Base-by-base conservation (phyloP, 2,113 vertebrate species). In the Limanda limanda region DNA sequence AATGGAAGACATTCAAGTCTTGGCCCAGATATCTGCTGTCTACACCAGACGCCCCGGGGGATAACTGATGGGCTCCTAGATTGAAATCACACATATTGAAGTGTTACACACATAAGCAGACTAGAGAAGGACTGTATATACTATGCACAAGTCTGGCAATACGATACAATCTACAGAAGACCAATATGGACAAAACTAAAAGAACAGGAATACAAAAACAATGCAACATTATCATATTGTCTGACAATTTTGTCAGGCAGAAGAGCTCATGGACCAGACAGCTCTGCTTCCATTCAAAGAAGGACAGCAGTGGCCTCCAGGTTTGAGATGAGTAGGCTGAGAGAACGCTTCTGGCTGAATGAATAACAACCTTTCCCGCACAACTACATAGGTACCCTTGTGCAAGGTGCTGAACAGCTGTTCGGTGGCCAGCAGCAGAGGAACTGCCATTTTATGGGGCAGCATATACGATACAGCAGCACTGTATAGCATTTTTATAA, bases 331-430 rank as follows among this genome's bases (percentile, higher is more conserved):
- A 57, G n/a, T 27, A 4, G 54, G 57, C 69, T 62, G 48, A 11
- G 5, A 8, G 5, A 62, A 18, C 48, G 2, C 4, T 47, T 24
- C 13, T 48, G 58, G 40, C 10, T 66, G 51, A 73, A 71, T 70
- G 27, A 71, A 14, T 48, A 75, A 64, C 72, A 72, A 54, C 59
- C 20, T 76, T 55, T 52, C 31, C 68, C 76, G 23, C 79, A 54
- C 75, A 72, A 23, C 67, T 68, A 65, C 21, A 72, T 10, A 67
- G 42, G 27, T 65, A 57, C 55, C 76, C 31, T 76, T 79, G 71
- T 84, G 74, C 23, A 72, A 76, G 21, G 68, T 68, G 74, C 68
- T 21, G 71, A 79, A 37, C 67, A 82, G 65, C 71, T 81, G 74
- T 68, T 71, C 57, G 20, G 40, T 59, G 67, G 68, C 78, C 71